Base-by-base conservation (phyloP, 2,113 vertebrate genomes). In the Meles meles region DNA sequence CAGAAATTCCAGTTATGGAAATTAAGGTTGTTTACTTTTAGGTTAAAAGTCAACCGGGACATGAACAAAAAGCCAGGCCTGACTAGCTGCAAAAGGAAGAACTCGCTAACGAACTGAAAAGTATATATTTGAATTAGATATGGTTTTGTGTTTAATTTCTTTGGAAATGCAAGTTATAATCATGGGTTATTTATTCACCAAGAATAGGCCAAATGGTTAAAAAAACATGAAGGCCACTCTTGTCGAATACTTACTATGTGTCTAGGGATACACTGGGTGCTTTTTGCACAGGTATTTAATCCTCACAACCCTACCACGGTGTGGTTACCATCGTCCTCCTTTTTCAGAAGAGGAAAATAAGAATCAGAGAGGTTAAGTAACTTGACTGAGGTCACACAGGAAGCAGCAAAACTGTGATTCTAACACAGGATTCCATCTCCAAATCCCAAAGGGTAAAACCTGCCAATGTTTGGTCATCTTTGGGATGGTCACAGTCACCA, bases 1-100 rank as follows among this genome's bases (percentile, higher is more conserved):
- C 79, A 90, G 92, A 82, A 52, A 87, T 96, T 86, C 79, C 87
- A 92, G 80, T 80, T 87, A 83, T 31, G 69, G 89, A 95, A 96
- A 94, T 92, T 31, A 90, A 85, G 72, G 82, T 69, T 37, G 29
- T 88, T 94, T 89, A 93, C 42, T 88, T 49, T 13, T 31, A 94
- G 92, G 92, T 97, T 95, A 96, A 91, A 85, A 91, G 90, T 86
- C 90, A 97, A 97, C 25, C 25, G 72, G 69, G 72, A 85, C 65
- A 88, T 95, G 42, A 94, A 94, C n/a, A 88, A 96, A 96, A 97
- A 93, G 80, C 80, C 55, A 89, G 82, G 49, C 25, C 76, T 12
- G n/a, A 94, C 79, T 25, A 82, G 52, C 59, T 86, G 11, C 85
- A 87, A 93, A 92, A 90, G 37, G 74, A 92, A 92, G 80, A 96